phyloP scores from a whole-genome alignment of 2,888 invertebrate species.

The Tetragonisca angustula region DNA sequence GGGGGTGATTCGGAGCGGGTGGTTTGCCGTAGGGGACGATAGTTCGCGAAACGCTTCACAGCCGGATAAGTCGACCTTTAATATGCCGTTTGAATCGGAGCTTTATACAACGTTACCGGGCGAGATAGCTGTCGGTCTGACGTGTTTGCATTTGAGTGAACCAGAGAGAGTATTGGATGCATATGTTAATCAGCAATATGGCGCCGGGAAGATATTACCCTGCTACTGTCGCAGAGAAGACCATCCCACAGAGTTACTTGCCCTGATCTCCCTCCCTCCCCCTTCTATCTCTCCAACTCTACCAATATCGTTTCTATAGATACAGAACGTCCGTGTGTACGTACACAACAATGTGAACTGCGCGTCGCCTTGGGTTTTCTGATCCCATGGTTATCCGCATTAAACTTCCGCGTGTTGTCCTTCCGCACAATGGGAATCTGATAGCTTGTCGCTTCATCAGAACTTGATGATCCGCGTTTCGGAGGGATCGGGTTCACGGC shows the following conservation, averaged over 20 bases:
- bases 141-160: slow-evolving; percentile 79
- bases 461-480: slow-evolving; percentile 38
- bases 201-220: slow-evolving; percentile 79
- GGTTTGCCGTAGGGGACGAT: slow-evolving; percentile 73
- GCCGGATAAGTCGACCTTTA: slow-evolving; percentile 79
- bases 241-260: slow-evolving; percentile 49
- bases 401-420: slow-evolving; percentile 28
- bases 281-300: background rate
- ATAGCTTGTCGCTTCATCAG: slow-evolving; percentile 39
- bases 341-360: slow-evolving; percentile 46
- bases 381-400: slow-evolving; percentile 53
- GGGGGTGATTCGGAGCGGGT: slow-evolving; percentile 68
- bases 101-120: slow-evolving; percentile 77
- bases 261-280: background rate
- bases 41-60: slow-evolving; percentile 73
- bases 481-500: slow-evolving; percentile 13
- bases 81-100: slow-evolving; percentile 81
- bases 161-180: slow-evolving; percentile 78
- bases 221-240: slow-evolving; percentile 58
- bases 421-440: slow-evolving; percentile 28
- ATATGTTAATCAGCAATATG: slow-evolving; percentile 82
- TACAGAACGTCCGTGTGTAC: background rate
- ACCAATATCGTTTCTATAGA: background rate
- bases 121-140: slow-evolving; percentile 78
- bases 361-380: slow-evolving; percentile 68